Base-by-base conservation (phyloP, 1,140 invertebrate genomes). In the Platyscapa corneri region DNA sequence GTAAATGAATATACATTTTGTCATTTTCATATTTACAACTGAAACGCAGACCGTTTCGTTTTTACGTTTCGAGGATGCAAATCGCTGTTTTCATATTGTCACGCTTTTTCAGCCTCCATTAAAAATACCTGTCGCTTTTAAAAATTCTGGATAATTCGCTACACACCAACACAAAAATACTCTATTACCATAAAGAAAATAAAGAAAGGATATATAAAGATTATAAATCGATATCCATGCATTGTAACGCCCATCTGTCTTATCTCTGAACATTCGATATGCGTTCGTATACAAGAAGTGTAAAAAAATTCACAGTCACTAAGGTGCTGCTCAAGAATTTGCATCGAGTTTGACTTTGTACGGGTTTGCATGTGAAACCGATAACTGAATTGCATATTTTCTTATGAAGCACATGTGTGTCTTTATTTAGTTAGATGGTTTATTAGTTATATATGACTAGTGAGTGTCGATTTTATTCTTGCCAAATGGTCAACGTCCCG, bases 1-100 rank as follows among this genome's bases (percentile, higher is more conserved):
- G 80, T 74, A 74, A 82, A 82, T 82, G 80, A 82, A 82, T 74
- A 74, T 72, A 82, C 67, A 82, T 82, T 82, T 82, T 82, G 67
- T 74, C 70, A 74, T 82, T 82, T 82, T 82, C 42, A 82, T 74
- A 82, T 82, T 82, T 74, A 74, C 80, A 82, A 72, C 80, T 81
- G 42, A 82, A 72, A 82, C 18, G 42, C 65, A 37, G 49, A 14
- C 46, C 34, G 32, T 49, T 72, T 30, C 79, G 37, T 81, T 46
- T 74, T 74, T 72, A 53, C 67, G 30, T 74, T 56, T 30, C 49
- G 32, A 72, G 34, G 46, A 82, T 39, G 67, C 42, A 82, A 82
- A 82, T 82, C 37, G 67, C 39, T 53, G 46, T 74, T 82, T 82
- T 74, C 42, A 34, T 56, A 46, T 82, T 74, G 70, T 74, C 46